These are phyloP conservation scores for Homalodisca vitripennis DNA, from an alignment of 1,140 invertebrate genomes.

Conservation along the genomic window DNA sequence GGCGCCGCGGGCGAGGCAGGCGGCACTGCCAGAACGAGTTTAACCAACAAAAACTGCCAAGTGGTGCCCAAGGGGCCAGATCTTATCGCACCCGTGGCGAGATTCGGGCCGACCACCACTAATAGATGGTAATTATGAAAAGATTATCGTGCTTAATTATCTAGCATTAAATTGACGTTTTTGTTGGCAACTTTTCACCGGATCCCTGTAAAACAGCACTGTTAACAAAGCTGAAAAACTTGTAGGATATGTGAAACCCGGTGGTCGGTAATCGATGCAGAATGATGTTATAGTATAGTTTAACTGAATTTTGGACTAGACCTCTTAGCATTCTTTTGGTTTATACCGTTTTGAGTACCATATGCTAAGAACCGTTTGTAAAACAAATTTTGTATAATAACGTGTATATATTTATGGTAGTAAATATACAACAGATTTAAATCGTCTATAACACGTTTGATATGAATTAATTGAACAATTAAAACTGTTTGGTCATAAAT, in stretches of 20 bases:
- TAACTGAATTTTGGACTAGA: too few species aligned
- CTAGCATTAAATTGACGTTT: slow-evolving; percentile 13
- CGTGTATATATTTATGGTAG: too few species aligned
- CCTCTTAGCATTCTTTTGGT: too few species aligned
- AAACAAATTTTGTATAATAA: too few species aligned
- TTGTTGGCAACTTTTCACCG: slow-evolving; percentile 6
- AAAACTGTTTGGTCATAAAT: too few species aligned
- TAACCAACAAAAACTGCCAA: slow-evolving; percentile 1
- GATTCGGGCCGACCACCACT: not conserved
- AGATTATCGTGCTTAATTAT: slow-evolving; percentile 3
- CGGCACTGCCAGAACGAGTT: not conserved
- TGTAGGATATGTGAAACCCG: too few species aligned
- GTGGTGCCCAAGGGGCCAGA: not conserved
- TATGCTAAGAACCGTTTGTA: too few species aligned
- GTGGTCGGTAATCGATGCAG: not conserved
- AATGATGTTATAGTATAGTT: not conserved
- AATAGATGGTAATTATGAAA: slow-evolving; percentile 8
- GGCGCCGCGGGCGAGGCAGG: not conserved
- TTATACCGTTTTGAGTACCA: too few species aligned
- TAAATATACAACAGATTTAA: too few species aligned
- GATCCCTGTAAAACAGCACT: not conserved
- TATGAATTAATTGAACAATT: too few species aligned
- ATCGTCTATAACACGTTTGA: too few species aligned
- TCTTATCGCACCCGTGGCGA: not conserved
- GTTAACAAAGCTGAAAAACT: not conserved